Conservation (phyloP, 2,888 invertebrate species). For the Scaptomyza cyrtandrae region DNA sequence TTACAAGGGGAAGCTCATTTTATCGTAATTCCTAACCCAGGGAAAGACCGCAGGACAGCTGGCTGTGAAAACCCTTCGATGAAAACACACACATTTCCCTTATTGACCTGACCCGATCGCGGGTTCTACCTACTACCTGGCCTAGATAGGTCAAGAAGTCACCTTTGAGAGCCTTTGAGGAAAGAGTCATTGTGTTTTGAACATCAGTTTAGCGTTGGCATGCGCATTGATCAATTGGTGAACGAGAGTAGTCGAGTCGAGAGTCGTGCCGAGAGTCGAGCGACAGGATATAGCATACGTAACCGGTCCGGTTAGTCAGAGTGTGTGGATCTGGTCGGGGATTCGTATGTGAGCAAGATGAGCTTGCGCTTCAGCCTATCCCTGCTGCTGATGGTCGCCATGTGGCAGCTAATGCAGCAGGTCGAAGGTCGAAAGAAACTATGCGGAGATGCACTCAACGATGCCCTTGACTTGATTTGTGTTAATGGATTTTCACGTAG, state of each 20-base stretch:
- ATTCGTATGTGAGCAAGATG: constrained; percentile 56
- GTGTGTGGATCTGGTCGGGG: neutral
- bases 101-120: constrained; percentile 23
- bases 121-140: constrained; percentile 12
- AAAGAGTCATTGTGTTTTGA: neutral
- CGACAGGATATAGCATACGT: constrained; percentile 22
- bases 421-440: constrained; percentile 59
- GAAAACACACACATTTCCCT: constrained; percentile 3
- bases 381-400: constrained; percentile 57
- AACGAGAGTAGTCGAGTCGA: constrained; percentile 22
- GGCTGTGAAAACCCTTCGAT: constrained; percentile 27
- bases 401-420: constrained; percentile 52
- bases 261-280: constrained; percentile 22
- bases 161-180: constrained; percentile 37
- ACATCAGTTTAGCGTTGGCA: constrained; percentile 67
- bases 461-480: constrained; percentile 69
- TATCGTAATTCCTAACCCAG: constrained; percentile 30
- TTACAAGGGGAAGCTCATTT: constrained; percentile 14
- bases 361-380: constrained; percentile 49
- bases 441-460: constrained; percentile 68
- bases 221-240: constrained; percentile 57
- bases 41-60: constrained; percentile 27
- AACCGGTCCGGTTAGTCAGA: constrained; percentile 31
- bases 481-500: constrained; percentile 63
- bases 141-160: too few relatives aligned